Evolutionary conservation across 2,797 vertebrate genomes (phyloP).

Genomic region (Picus viridis): DNA sequence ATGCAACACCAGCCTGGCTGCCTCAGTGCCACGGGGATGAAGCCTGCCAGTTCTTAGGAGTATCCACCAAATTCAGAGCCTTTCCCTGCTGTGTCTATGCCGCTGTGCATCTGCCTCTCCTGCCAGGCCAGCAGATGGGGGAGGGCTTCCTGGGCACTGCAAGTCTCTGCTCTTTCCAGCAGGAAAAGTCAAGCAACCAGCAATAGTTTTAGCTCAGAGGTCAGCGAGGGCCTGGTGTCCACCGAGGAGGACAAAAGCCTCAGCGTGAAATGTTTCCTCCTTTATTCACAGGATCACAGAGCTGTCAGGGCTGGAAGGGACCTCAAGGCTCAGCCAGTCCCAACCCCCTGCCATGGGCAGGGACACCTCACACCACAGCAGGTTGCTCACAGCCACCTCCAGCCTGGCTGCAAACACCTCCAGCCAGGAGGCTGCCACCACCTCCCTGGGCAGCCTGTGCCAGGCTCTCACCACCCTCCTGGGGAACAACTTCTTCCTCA

Average conservation of each 20-base stretch:
- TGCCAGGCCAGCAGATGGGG: neutral
- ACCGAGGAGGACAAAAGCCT: neutral
- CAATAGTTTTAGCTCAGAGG: neutral
- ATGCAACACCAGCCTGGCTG: neutral
- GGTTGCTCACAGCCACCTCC: too few species aligned
- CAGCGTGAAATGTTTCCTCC: neutral
- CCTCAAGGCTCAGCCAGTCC: too few species aligned
- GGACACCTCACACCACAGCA: too few species aligned
- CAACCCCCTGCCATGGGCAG: too few species aligned
- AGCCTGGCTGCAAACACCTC: too few species aligned
- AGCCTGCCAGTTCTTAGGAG: neutral
- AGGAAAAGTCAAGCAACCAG: neutral
- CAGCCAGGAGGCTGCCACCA: too few species aligned
- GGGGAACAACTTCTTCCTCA: too few species aligned
- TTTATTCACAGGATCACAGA: neutral
- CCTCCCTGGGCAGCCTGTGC: too few species aligned
- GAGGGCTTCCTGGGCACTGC: neutral
- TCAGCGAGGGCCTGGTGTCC: neutral
- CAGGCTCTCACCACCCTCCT: too few species aligned
- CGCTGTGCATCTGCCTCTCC: neutral
- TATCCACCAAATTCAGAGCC: neutral
- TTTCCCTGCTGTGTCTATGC: conserved; percentile 11
- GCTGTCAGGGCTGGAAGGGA: too few species aligned
- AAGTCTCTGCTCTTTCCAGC: neutral
- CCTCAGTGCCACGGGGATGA: neutral